Evolutionary conservation across 2,113 vertebrate genomes (phyloP).

Genomic region (Nibea coibor): DNA sequence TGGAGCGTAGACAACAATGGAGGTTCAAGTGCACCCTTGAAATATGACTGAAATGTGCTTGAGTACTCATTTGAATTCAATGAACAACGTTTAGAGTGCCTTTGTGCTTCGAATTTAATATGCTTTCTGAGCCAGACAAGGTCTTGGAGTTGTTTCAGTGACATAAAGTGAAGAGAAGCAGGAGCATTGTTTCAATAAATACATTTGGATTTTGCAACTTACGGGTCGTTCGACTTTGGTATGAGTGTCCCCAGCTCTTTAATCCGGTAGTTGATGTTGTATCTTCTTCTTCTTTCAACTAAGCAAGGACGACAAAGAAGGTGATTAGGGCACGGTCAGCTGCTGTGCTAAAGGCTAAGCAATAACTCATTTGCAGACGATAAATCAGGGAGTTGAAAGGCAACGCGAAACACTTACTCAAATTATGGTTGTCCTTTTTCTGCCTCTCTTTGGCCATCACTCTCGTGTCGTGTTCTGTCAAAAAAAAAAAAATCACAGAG

Average conservation of each 20-base stretch:
- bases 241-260: conserved; percentile 99
- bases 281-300: conserved; percentile 98
- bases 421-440: conserved; percentile 99
- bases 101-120: conserved; percentile 59
- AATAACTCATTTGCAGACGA: conserved; percentile 5
- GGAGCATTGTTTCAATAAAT: conserved; percentile 35
- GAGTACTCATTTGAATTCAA: conserved; percentile 71
- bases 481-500: conserved; percentile 71
- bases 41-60: conserved; percentile 68
- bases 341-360: not conserved
- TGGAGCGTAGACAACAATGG: conserved; percentile 57
- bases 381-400: conserved; percentile 59
- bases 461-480: conserved; percentile 91
- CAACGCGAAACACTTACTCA: conserved; percentile 89
- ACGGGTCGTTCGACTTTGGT: conserved; percentile 99
- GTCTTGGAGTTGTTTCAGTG: conserved; percentile 24
- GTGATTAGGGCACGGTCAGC: conserved; percentile 23
- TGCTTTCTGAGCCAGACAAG: conserved; percentile 20
- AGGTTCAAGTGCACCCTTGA: conserved; percentile 75
- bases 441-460: conserved; percentile 96
- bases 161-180: conserved; percentile 12
- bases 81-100: conserved; percentile 52
- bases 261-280: conserved; percentile 99
- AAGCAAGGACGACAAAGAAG: conserved; percentile 29
- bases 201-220: conserved; percentile 79